These are phyloP conservation scores for Neodon shergylaensis DNA, from an alignment of 2,113 vertebrate species.

Conservation along the genomic window DNA sequence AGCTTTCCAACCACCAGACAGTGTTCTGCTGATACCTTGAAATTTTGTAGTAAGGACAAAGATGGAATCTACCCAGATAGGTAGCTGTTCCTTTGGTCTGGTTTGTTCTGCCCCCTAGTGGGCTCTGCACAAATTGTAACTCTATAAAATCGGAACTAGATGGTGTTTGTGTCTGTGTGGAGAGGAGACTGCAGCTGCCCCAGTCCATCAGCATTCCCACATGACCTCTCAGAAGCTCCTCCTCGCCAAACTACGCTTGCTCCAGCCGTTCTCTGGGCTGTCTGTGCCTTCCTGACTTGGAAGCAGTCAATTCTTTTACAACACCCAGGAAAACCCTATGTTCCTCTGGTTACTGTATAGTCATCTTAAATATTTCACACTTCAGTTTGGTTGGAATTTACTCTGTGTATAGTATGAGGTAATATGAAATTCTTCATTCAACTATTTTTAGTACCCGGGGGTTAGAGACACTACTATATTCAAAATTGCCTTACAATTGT, in stretches of 20 bases:
- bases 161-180: background rate
- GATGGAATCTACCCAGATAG: background rate
- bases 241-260: too few species aligned
- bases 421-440: background rate
- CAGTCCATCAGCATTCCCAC: background rate
- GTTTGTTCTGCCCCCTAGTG: slow-evolving; percentile 22
- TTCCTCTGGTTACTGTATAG: background rate
- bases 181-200: background rate
- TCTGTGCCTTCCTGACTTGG: background rate
- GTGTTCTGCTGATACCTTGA: background rate
- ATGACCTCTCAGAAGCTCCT: background rate
- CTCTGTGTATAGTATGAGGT: background rate
- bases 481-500: background rate
- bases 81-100: background rate
- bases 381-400: slow-evolving; percentile 22
- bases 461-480: background rate
- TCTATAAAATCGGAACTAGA: background rate
- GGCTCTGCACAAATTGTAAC: background rate
- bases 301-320: background rate
- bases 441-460: background rate
- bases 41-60: background rate
- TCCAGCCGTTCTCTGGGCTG: background rate
- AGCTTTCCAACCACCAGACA: background rate
- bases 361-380: slow-evolving; percentile 14
- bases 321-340: background rate